Base-by-base conservation (phyloP, 2,113 vertebrate genomes). In the Choloepus hoffmanni region DNA sequence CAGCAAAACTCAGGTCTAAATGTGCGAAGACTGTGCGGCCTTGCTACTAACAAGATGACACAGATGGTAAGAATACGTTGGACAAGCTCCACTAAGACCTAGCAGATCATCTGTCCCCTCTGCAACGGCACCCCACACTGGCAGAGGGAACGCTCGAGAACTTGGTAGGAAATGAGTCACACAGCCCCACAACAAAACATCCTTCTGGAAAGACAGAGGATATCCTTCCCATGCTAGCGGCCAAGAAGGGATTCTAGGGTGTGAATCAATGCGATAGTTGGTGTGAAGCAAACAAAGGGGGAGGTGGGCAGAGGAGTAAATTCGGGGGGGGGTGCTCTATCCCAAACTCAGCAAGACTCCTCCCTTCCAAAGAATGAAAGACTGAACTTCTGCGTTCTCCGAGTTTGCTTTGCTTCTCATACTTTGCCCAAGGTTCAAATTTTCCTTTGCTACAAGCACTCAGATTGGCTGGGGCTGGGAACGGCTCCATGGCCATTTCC, bases 1-100 rank as follows among this genome's bases (percentile, higher is more conserved):
- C 5, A 0, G 89, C 79, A 97, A 95, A 77, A 87, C 3, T 89
- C 88, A 77, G 85, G 60, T 95, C 60, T 90, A 89, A 94, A 90
- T 84, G 87, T 92, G 94, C 53, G 58, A 78, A 73, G 68, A 48
- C 36, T 67, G 33, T 30, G 24, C 1, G 68, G 85, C 87, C 91
- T 92, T 85, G 85, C 81, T 76, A 68, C 76, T 87, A 93, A 92
- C n/a, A 50, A 95, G 79, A 82, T 85, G 79, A n/a, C 8, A 92
- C 23, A 26, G 63, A 45, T 7, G 40, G 23, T 76, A 96, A 77
- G 85, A 90, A 67, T 93, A 76, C 79, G 87, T 89, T 70, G 63
- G 76, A 94, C 7, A 55, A 90, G 94, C 33, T 6, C 23, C 83
- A 94, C 14, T 85, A 73, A 77, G 73, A 92, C 14, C 53, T 50